phyloP scores from a whole-genome alignment of 2,797 vertebrate species.

The Melanogrammus aeglefinus region DNA sequence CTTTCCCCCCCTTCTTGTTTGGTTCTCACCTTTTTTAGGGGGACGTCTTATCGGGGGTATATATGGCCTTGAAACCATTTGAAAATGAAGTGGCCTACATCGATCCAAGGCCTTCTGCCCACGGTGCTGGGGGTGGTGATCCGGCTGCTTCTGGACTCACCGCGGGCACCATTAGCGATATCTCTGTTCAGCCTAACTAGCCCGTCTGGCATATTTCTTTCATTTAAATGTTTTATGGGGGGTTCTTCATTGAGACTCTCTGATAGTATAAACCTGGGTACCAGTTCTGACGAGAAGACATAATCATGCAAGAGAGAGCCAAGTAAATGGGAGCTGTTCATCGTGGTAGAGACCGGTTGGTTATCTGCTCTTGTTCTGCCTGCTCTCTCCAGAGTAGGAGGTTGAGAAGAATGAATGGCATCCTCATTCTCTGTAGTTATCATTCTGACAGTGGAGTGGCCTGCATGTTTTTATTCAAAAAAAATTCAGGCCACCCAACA shows the following conservation, averaged over 20 bases:
- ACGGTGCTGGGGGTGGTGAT: neutral
- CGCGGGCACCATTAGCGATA: neutral
- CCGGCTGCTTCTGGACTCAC: neutral
- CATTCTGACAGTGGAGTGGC: neutral
- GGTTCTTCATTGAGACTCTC: neutral
- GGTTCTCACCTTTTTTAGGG: slow-evolving; percentile 32
- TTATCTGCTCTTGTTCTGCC: neutral
- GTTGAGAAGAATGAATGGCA: neutral
- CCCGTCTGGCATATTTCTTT: neutral
- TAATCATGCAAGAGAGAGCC: neutral
- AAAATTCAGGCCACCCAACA: too few species aligned
- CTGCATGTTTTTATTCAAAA: neutral
- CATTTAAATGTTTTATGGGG: neutral
- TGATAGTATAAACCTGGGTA: neutral
- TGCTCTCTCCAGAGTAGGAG: neutral
- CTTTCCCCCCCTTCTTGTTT: slow-evolving; percentile 20
- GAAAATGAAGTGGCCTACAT: neutral
- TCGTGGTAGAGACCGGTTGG: neutral
- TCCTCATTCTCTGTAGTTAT: neutral
- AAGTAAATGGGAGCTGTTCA: neutral
- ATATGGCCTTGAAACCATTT: neutral
- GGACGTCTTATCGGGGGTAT: neutral
- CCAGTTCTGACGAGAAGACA: neutral
- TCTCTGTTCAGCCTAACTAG: neutral
- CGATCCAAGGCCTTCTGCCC: neutral